Base-by-base conservation (phyloP, 2,113 vertebrate genomes). In the Phyllostomus discolor region DNA sequence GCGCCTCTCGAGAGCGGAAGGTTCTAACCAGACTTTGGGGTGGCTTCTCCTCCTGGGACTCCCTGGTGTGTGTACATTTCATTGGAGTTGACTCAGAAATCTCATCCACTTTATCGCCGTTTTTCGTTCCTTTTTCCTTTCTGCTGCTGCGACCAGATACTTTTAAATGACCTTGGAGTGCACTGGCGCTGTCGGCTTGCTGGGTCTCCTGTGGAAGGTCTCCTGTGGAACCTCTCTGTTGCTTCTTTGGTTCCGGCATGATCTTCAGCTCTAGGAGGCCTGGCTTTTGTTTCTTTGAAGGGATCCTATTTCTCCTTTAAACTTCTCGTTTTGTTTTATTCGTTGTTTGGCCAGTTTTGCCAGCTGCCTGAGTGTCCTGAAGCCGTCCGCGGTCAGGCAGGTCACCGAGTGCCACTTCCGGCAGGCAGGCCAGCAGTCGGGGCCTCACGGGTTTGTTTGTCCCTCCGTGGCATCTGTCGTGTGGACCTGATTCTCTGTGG, bases 31-130 rank as follows among this genome's bases (percentile, higher is more conserved):
- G 48, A 33, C 35, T 81, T 59, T 57, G 19, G 43, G 26, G 26
- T 87, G 57, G 26, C n/a, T 87, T 46, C 70, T n/a, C 38, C n/a
- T 43, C 24, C 50, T 73, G 38, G 11, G 11, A 7, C 59, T 73
- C 12, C 38, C 26, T 59, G 10, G 59, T 73, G 35, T 73, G 35
- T 73, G 19, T 43, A 17, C 3, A 8, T 59, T 73, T 43, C 12
- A 54, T 35, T 24, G 54, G 12, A 41, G 67, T 38, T 72, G 35
- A 54, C 10, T 20, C 35, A 24, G 54, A 31, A 52, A 5, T 31
- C 3, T 16, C 10, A 12, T 38, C 8, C 4, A 7, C 5, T 22
- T 33, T 6, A 33, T 1, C 11, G 20, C 48, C 28, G 9, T 38
- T 41, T 41, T 81, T 3, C 28, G 2, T n/a, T 62, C 20, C 26